Percentiles rank a stretch among this genome's conserved stretches.
Conservation (phyloP, 2,888 invertebrate species). For the Philereme transversata region DNA sequence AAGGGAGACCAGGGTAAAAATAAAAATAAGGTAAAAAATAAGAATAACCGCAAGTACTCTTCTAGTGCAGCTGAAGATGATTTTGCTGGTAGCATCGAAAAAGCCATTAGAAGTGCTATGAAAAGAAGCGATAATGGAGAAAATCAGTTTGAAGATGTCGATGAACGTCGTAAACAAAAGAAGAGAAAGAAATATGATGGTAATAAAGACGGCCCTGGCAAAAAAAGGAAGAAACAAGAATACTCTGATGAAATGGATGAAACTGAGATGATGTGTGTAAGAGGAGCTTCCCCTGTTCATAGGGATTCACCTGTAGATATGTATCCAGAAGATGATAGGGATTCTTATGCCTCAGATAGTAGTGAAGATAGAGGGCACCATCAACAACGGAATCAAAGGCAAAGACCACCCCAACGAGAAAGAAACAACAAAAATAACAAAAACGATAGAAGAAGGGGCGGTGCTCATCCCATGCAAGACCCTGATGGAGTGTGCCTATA, state of each 20-base stretch:
- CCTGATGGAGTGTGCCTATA: constrained; percentile 91
- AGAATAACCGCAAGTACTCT: constrained; percentile 74
- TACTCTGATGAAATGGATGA: constrained; percentile 87
- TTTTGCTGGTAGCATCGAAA: constrained; percentile 91
- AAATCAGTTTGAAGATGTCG: constrained; percentile 68
- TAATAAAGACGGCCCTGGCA: constrained; percentile 79
- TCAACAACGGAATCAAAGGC: constrained; percentile 72
- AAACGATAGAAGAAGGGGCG: constrained; percentile 80
- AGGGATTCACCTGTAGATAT: constrained; percentile 58
- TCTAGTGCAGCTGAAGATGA: constrained; percentile 84
- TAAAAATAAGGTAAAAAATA: constrained; percentile 78
- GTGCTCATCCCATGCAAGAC: constrained; percentile 85
- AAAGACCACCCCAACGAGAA: constrained; percentile 67
- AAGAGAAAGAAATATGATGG: constrained; percentile 84
- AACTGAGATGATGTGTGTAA: constrained; percentile 91
- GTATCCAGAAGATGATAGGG: constrained; percentile 80
- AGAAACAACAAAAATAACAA: constrained; percentile 78
- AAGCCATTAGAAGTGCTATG: constrained; percentile 89
- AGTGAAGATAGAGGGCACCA: constrained; percentile 82
- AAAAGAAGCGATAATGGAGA: constrained; percentile 86
- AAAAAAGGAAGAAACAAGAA: constrained; percentile 84
- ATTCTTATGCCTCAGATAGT: constrained; percentile 81
- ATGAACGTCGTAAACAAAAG: constrained; percentile 80
- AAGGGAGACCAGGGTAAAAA: constrained; percentile 66
- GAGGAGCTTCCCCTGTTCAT: constrained; percentile 88